Evolutionary conservation across 2,113 vertebrate genomes (phyloP).

Genomic region (Rhinolophus sinicus): DNA sequence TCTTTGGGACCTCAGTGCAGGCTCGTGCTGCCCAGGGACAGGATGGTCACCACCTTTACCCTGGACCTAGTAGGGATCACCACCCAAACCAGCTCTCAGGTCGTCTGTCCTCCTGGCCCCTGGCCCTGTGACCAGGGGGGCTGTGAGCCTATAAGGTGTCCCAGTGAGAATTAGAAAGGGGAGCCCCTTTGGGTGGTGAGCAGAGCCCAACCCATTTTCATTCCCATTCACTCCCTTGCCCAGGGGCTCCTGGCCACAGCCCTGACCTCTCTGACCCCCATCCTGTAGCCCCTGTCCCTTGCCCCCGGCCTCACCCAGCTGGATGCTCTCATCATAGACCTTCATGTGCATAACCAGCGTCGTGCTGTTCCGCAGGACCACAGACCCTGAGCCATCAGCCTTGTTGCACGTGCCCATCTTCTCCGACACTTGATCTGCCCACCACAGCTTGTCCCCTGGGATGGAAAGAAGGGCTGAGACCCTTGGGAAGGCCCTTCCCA

Average conservation of each 20-base stretch:
- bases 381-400: slow-evolving; percentile 89
- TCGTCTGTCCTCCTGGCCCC: background rate
- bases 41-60: background rate
- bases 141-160: background rate
- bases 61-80: background rate
- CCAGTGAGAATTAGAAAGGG: background rate
- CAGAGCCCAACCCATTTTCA: rapidly evolving
- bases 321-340: slow-evolving; percentile 94
- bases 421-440: slow-evolving; percentile 95
- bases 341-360: slow-evolving; percentile 99
- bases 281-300: rapidly evolving
- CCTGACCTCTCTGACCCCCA: background rate
- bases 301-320: slow-evolving; percentile 77
- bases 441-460: slow-evolving; percentile 96
- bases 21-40: background rate
- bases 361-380: slow-evolving; percentile 93
- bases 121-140: background rate
- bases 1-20: background rate
- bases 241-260: background rate
- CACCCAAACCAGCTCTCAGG: background rate
- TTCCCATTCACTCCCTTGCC: background rate
- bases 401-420: slow-evolving; percentile 97
- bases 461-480: background rate
- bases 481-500: background rate
- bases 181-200: background rate